Percentiles rank a stretch among this genome's conserved stretches.
Conservation (phyloP, 2,888 invertebrate species). For the Bimastos eiseni region DNA sequence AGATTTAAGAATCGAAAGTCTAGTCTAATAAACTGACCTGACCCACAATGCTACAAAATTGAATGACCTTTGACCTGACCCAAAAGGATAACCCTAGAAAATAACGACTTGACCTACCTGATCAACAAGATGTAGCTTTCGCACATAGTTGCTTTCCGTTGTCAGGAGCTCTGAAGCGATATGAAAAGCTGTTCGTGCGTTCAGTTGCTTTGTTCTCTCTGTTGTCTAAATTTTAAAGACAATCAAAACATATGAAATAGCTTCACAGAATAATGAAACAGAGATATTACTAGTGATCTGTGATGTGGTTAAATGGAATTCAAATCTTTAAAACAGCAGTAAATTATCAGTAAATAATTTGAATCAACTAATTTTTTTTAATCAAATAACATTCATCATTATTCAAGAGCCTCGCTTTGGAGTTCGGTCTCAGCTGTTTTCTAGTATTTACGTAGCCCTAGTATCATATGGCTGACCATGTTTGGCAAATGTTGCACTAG, state of each 20-base stretch:
- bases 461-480: not conserved
- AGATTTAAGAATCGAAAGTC: not conserved
- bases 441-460: not conserved
- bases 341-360: not conserved
- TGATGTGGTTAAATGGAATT: not conserved
- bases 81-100: not conserved
- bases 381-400: too few relatives aligned
- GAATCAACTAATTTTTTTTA: not conserved
- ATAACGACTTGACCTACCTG: constrained; percentile 63
- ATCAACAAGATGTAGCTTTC: constrained; percentile 68
- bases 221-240: not conserved
- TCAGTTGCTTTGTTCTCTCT: constrained; percentile 15
- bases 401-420: too few relatives aligned
- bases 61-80: not conserved
- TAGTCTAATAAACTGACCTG: too few relatives aligned
- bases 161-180: constrained; percentile 69
- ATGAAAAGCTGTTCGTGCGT: constrained; percentile 53
- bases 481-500: not conserved
- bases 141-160: constrained; percentile 70
- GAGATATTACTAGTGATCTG: not conserved
- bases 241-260: not conserved
- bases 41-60: not conserved
- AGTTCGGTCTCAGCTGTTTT: not conserved
- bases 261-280: not conserved
- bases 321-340: not conserved